These are phyloP conservation scores for Uromys caudimaculatus DNA, from an alignment of 2,797 vertebrate species.

Conservation along the genomic window DNA sequence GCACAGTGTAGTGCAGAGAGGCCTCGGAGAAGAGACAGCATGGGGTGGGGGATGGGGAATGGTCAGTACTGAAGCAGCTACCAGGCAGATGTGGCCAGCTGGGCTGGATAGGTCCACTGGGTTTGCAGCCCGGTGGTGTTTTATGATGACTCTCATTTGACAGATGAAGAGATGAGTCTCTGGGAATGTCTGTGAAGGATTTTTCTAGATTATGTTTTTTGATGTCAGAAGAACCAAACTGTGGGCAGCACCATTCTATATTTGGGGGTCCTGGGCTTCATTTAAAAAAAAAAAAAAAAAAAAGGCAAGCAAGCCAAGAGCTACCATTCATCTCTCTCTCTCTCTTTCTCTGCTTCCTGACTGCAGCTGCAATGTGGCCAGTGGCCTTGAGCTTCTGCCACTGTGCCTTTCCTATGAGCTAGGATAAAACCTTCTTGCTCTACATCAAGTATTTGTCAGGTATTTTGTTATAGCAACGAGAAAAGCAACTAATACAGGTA, in stretches of 20 bases:
- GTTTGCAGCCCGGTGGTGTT: not conserved
- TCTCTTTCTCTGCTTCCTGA: not conserved
- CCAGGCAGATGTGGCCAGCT: not conserved
- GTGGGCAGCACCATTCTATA: not conserved
- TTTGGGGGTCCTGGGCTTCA: too few species aligned
- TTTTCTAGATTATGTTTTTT: not conserved
- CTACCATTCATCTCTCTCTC: too few species aligned
- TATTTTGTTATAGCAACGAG: not conserved
- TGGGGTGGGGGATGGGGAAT: too few species aligned
- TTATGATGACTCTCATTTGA: not conserved
- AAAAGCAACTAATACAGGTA: not conserved
- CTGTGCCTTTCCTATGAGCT: too few species aligned
- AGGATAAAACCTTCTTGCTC: not conserved
- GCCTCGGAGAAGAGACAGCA: not conserved
- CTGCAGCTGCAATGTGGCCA: not conserved
- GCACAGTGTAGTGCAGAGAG: fast-evolving
- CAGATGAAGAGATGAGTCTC: not conserved
- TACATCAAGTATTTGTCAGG: not conserved
- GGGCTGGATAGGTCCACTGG: not conserved
- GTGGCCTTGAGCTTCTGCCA: not conserved
- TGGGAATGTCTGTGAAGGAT: not conserved
- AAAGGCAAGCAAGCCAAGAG: not conserved
- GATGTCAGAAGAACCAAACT: not conserved
- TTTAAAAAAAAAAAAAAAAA: not conserved
- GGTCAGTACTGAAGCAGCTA: not conserved